Evolutionary conservation across 2,113 vertebrate species (phyloP), one percentile per base, ranked within the genome.

Genomic region (Dasyornis broadbenti): DNA sequence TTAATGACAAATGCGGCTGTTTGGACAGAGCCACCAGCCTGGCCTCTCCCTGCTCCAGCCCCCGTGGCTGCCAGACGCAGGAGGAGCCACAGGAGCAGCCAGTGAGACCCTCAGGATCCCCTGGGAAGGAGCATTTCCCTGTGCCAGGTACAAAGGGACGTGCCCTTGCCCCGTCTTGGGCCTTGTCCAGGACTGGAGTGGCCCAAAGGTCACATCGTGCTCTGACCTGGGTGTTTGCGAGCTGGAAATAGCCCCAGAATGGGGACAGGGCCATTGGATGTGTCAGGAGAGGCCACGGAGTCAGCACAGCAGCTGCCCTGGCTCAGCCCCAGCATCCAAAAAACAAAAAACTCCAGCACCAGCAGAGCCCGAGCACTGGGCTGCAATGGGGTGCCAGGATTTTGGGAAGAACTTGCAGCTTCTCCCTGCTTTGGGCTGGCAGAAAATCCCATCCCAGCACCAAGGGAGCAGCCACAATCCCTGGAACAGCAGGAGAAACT

Each of bases 171-270:
- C 15, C 1, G 1, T 33, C 45, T 40, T 3, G 23, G 40, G 31
- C 80, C 91, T 7, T 3, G 7, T 18, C 24, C 78, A 6, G 31
- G 31, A 40, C 53, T 11, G 37, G 3, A 14, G 57, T 24, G 59
- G 88, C 66, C 19, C 94, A 77, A 95, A 97, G 94, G 94, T 94
- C 86, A 31, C 1, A 1, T 8, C 2, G 1, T 71, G 90, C 47
- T 75, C 72, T 53, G 89, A 84, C 81, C 92, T n/a, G 8, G 20
- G 28, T 53, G 45, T 82, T 89, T 57, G 71, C 0, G 40, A 73
- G 89, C 94, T 94, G 89, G 80, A 96, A 97, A 96, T 90, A 97
- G 82, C 89, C 53, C 82, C 16, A 9, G 53, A 35, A 27, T 0
- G 13, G 80, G 75, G 70, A 31, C 5, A 53, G 56, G 39, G 44